Base-by-base conservation (phyloP, 2,888 invertebrate genomes). In the Zeuzera pyrina region DNA sequence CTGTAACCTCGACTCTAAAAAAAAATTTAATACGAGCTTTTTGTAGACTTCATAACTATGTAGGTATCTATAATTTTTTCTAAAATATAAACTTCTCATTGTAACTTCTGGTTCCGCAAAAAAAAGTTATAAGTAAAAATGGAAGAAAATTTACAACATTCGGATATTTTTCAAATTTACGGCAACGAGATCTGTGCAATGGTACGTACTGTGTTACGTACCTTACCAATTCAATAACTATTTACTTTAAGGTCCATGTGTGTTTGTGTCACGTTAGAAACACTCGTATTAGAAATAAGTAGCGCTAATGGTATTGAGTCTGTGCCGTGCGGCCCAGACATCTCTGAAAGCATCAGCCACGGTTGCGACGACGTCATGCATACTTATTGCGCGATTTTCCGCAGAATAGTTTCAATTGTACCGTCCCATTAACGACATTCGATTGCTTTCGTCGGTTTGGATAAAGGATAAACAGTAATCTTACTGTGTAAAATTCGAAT, bases 351-450 rank as follows among this genome's bases (percentile, higher is more conserved):
- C 65, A 67, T 68, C 74, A 65, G 65, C 66, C 64, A 47, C 65
- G 52, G 42, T 42, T 32, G 35, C 46, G 42, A 47, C 53, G 46
- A 57, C 52, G 72, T 65, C 73, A 77, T 81, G 81, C 81, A 83
- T 83, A 81, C 79, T 69, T 79, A 83, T 77, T 66, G 68, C 68
- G 54, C 62, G 68, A 77, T 81, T 81, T 77, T 71, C 72, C 63
- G 47, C 58, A 52, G 59, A 66, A 60, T 63, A 60, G 47, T 76
- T 78, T 72, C 79, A 78, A 79, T 78, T 76, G 68, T 65, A 59
- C 63, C 49, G 49, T 62, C 54, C 61, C 69, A 78, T 79, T 81
- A 79, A 67, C 51, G 60, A 59, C 56, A 53, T 67, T 52, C 64
- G 58, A 73, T 69, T 64, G 64, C 55, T 49, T 44, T 49, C 47